Base-by-base conservation (phyloP, 2,113 vertebrate species). In the Piprites chloris region DNA sequence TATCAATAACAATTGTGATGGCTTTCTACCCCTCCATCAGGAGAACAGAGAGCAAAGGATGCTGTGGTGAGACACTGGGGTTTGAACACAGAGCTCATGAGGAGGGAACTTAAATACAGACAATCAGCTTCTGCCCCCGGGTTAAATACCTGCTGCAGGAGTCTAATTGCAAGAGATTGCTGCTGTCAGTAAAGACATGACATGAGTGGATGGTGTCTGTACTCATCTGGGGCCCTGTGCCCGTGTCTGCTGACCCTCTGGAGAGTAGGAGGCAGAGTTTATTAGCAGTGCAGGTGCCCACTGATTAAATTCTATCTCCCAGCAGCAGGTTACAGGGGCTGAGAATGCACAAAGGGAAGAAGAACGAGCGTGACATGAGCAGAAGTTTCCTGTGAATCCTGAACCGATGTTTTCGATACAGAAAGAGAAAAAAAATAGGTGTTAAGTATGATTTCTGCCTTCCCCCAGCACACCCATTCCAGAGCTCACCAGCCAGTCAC, bases 91-190 rank as follows among this genome's bases (percentile, higher is more conserved):
- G 87, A 94, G 91, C 86, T 82, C 62, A 24, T 39, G 67, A 35
- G 46, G 74, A 84, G 42, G 11, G 77, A 81, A 94, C 69, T 92
- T 95, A 95, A 97, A 93, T 15, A 33, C 62, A 95, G 78, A 88
- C 90, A 87, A 94, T 92, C 88, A 80, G 73, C 59, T 52, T 28
- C 26, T 94, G 95, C 76, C 95, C 93, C 73, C 4, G 37, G 96
- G 95, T 96, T 97, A 96, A 97, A 53, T 39, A 95, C 91, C 90
- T 96, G 83, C 93, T 95, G 96, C 89, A 93, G 85, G 76, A 93
- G 65, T 92, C 90, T 95, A 97, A 97, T 90, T 95, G 91, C 85
- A 69, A 84, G 83, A 78, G 95, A 93, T 84, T 87, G 66, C 55
- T 94, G 37, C 93, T 93, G 94, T 87, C 90, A 78, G 55, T 44